Evolutionary conservation across 35 echinoderm and acorn worm genomes (phyloP).

Genomic region (Lytechinus variegatus): DNA sequence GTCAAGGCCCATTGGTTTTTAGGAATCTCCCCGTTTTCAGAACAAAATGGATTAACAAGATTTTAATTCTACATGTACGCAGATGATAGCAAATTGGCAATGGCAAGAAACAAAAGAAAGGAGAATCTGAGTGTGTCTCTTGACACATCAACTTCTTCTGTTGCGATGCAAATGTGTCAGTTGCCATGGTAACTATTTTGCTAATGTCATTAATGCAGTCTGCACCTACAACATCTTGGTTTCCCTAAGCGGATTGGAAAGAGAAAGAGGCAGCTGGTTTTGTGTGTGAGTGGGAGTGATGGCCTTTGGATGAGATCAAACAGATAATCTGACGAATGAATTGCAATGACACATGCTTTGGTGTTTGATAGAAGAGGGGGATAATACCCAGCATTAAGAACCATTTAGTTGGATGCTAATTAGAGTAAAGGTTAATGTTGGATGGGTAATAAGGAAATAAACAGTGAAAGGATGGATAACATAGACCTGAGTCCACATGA

Average conservation of each 20-base stretch:
- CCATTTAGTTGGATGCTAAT: too few relatives aligned
- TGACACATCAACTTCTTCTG: neutral
- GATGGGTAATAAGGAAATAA: too few relatives aligned
- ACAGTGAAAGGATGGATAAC: too few relatives aligned
- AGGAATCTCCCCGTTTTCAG: too few relatives aligned
- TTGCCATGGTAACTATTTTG: slow-evolving; percentile 1
- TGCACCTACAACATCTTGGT: neutral
- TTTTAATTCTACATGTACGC: neutral
- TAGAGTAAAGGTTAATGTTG: too few relatives aligned
- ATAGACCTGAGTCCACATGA: too few relatives aligned
- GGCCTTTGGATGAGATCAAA: neutral
- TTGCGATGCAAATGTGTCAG: neutral
- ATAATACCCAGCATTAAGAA: too few relatives aligned
- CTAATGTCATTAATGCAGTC: slow-evolving; percentile 2
- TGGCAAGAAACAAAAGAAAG: neutral
- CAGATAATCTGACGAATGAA: neutral
- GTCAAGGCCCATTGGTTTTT: too few relatives aligned
- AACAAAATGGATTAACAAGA: neutral
- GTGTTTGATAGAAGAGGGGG: too few relatives aligned
- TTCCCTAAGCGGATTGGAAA: neutral
- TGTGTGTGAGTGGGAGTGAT: neutral
- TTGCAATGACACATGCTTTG: too few relatives aligned
- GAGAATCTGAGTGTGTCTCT: neutral
- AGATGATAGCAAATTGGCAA: neutral
- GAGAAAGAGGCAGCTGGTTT: neutral